Evolutionary conservation across 2,113 vertebrate species (phyloP).

Genomic region (Pholis gunnellus): DNA sequence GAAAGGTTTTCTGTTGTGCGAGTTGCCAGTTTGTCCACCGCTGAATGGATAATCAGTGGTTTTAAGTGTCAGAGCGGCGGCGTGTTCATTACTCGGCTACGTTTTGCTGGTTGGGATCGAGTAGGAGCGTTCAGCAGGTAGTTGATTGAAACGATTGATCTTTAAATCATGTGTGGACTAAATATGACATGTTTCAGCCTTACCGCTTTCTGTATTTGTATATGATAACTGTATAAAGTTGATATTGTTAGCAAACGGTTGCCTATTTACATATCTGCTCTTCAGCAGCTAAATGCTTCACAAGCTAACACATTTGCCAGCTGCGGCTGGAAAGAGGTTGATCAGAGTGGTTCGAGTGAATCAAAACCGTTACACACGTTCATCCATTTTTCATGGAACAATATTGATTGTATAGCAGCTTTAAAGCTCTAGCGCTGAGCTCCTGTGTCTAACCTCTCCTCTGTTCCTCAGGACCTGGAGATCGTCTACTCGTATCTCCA

Average conservation of each 20-base stretch:
- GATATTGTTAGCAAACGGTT: not conserved
- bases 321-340: not conserved
- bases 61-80: not conserved
- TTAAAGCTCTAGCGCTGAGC: not conserved
- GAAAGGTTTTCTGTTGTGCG: slow-evolving; percentile 9
- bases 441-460: slow-evolving; percentile 1
- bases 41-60: slow-evolving; percentile 6
- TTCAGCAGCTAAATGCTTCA: not conserved
- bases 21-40: slow-evolving; percentile 14
- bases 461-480: slow-evolving; percentile 91
- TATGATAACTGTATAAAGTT: not conserved
- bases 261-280: not conserved
- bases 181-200: not conserved
- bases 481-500: slow-evolving; percentile 98
- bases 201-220: not conserved
- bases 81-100: not conserved
- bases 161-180: not conserved
- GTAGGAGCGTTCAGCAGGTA: not conserved
- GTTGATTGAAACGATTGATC: not conserved
- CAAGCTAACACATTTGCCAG: too few species aligned
- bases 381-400: not conserved
- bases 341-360: not conserved
- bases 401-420: not conserved
- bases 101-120: not conserved
- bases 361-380: not conserved